Conservation (phyloP, 2,113 vertebrate genomes). For the Oxyura jamaicensis region DNA sequence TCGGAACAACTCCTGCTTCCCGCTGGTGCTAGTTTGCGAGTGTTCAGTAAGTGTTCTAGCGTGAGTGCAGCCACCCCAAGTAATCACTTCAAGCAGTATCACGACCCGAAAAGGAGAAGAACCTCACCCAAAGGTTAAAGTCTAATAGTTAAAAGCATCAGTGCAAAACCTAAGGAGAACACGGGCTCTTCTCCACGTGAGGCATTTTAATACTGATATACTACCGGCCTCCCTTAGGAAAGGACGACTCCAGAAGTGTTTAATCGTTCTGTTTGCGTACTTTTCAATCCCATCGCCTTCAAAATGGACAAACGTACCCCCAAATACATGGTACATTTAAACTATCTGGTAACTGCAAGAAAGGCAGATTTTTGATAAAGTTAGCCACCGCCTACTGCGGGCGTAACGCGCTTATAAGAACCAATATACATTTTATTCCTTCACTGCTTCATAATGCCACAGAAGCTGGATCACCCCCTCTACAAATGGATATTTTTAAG, state of each 20-base stretch:
- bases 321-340: neutral
- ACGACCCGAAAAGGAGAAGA: neutral
- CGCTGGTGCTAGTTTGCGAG: constrained; percentile 18
- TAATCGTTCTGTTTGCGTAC: neutral
- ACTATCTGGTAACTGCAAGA: neutral
- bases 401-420: neutral
- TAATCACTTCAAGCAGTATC: constrained; percentile 1
- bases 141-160: neutral
- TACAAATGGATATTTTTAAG: neutral
- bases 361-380: neutral
- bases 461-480: neutral
- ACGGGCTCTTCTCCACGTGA: neutral
- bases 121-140: neutral
- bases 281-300: neutral
- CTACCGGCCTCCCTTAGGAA: neutral
- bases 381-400: neutral
- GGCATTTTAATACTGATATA: neutral
- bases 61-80: neutral
- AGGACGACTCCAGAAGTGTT: neutral
- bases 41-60: neutral
- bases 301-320: neutral
- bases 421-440: neutral
- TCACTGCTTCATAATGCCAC: neutral
- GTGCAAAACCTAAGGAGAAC: neutral
- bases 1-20: constrained; percentile 41